These are phyloP conservation scores for Sycophila texana DNA, from an alignment of 2,888 invertebrate genomes.

Conservation along the genomic window DNA sequence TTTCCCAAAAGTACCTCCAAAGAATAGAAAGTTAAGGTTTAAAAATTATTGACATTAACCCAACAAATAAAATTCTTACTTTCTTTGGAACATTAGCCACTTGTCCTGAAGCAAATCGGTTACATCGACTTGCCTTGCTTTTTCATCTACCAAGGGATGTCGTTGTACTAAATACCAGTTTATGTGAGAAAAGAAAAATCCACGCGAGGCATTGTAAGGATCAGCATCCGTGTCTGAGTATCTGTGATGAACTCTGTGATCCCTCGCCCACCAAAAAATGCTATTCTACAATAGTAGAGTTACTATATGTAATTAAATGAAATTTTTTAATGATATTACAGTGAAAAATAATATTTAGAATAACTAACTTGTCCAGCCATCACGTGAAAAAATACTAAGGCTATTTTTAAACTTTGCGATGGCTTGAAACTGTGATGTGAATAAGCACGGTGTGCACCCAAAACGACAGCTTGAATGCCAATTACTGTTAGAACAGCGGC, in stretches of 20 bases:
- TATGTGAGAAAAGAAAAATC: slow-evolving; percentile 92
- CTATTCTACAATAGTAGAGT: slow-evolving; percentile 78
- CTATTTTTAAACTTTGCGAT: slow-evolving; percentile 42
- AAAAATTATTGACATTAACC: background rate
- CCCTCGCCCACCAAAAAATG: slow-evolving; percentile 85
- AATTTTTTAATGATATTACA: background rate
- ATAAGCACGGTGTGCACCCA: slow-evolving; percentile 60
- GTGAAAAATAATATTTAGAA: background rate
- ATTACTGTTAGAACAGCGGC: slow-evolving; percentile 30
- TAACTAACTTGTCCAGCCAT: slow-evolving; percentile 59
- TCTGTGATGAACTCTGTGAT: slow-evolving; percentile 89
- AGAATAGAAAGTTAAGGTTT: background rate
- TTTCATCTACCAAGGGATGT: slow-evolving; percentile 85
- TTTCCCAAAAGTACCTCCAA: slow-evolving; percentile 43
- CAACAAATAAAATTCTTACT: slow-evolving; percentile 76
- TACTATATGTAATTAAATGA: background rate
- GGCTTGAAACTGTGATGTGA: slow-evolving; percentile 59
- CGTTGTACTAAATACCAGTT: slow-evolving; percentile 90
- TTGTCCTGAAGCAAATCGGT: slow-evolving; percentile 85
- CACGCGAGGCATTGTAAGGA: slow-evolving; percentile 87
- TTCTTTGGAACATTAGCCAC: slow-evolving; percentile 85
- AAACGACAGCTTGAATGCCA: slow-evolving; percentile 33
- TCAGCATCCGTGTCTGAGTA: slow-evolving; percentile 86
- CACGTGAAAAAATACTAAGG: slow-evolving; percentile 54
- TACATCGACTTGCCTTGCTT: slow-evolving; percentile 83